Evolutionary conservation across 2,888 invertebrate species (phyloP).

Genomic region (Conops quadrifasciatus): DNA sequence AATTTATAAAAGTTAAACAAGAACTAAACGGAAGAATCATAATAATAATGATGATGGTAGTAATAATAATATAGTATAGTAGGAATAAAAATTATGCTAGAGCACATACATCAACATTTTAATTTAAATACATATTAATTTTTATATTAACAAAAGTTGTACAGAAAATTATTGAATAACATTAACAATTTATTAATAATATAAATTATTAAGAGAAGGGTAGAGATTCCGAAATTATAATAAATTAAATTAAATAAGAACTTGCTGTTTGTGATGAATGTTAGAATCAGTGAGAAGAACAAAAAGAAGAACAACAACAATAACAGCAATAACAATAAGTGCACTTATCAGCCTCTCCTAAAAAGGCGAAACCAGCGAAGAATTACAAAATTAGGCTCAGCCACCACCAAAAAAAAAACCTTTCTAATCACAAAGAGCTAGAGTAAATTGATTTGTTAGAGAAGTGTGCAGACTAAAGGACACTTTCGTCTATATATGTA

Average conservation of each 20-base stretch:
- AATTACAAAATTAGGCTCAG: too few species aligned
- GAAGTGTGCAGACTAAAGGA: too few species aligned
- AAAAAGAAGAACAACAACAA: neutral
- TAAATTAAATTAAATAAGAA: neutral
- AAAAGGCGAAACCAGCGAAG: too few species aligned
- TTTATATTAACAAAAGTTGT: slow-evolving; percentile 20
- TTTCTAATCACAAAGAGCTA: too few species aligned
- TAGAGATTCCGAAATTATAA: neutral
- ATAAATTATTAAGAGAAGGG: too few species aligned
- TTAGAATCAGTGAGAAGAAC: neutral
- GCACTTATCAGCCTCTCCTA: neutral
- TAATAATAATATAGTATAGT: slow-evolving; percentile 32
- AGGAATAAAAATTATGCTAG: too few species aligned
- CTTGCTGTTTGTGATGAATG: neutral
- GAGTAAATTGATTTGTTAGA: too few species aligned
- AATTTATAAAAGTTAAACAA: slow-evolving; percentile 36
- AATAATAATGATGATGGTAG: slow-evolving; percentile 34
- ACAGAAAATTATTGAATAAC: slow-evolving; percentile 6
- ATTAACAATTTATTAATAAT: too few species aligned
- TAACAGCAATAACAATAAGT: neutral
- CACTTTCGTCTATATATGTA: too few species aligned
- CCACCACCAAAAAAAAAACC: too few species aligned
- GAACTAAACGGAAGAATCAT: neutral
- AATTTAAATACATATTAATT: slow-evolving; percentile 24
- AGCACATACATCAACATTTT: slow-evolving; percentile 11